Percentiles rank a stretch among this genome's conserved stretches.
These are phyloP conservation scores for Meloidogyne floridensis DNA, from an alignment of 1,140 invertebrate species.

Conservation along the genomic window DNA sequence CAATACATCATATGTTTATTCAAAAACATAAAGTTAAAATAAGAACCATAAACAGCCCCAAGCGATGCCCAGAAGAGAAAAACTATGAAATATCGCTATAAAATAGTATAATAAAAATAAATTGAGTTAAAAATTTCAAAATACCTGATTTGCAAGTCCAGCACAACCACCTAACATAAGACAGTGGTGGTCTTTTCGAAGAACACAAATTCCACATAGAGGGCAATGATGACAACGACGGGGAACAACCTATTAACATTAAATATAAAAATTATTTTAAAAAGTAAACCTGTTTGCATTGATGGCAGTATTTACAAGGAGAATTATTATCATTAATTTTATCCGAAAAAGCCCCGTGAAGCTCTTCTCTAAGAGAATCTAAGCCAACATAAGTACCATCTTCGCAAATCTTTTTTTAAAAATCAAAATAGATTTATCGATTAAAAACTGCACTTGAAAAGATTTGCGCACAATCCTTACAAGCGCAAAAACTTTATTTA, in stretches of 20 bases:
- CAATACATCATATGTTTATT: constrained; percentile 37
- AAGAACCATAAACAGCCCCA: constrained; percentile 42
- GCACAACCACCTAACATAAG: constrained; percentile 54
- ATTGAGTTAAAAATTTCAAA: not conserved
- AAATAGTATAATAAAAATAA: constrained; percentile 11
- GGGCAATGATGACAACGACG: constrained; percentile 52
- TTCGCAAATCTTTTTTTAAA: constrained; percentile 16
- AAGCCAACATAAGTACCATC: constrained; percentile 16
- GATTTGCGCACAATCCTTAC: no score
- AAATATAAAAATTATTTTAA: not conserved
- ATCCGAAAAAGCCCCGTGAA: not conserved
- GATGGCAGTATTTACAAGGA: constrained; percentile 14
- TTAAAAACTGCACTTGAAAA: not conserved
- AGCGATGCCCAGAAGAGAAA: constrained; percentile 51
- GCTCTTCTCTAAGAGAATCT: not conserved
- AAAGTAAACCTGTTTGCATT: constrained; percentile 16
- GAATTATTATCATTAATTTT: not conserved
- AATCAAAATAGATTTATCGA: not conserved
- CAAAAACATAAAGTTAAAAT: constrained; percentile 43
- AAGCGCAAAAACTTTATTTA: no score
- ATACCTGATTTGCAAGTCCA: constrained; percentile 54
- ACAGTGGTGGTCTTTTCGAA: constrained; percentile 55
- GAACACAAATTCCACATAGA: constrained; percentile 52
- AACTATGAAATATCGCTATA: constrained; percentile 55
- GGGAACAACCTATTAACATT: constrained; percentile 43